Base-by-base conservation (phyloP, 2,888 invertebrate genomes). In the Cheilosia vulpina region DNA sequence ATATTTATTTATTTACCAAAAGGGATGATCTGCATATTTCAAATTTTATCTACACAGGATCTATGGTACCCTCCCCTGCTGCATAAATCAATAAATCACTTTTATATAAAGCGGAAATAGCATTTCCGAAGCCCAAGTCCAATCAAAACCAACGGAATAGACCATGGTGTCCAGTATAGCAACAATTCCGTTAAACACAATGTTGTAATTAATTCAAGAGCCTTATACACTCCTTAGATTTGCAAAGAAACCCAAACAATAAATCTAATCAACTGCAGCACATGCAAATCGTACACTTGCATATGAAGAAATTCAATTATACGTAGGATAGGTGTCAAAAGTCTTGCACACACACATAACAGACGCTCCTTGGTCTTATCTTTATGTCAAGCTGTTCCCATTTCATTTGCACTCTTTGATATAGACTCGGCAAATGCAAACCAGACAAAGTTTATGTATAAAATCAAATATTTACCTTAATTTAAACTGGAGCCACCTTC, bases 381-480 rank as follows among this genome's bases (percentile, higher is more conserved):
- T 65, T 19, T 41, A n/a, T 57, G 43, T 41, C 66, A 60, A 65
- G 53, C 66, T 72, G 71, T 66, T 78, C 60, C 66, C 66, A 50
- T 82, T 77, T 66, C 65, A 50, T 52, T 65, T 50, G 69, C 11
- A 15, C 38, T 62, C 17, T 24, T 66, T 27, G 43, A 17, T 52
- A 80, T 63, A 19, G 21, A 24, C 52, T 50, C 65, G 41, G 4
- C 60, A 77, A 66, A 53, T 66, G 47, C 82, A 31, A 77, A 53
- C 65, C 63, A 79, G 83, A 79, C 83, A 72, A 65, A 79, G 73
- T 79, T 73, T 79, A 69, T 68, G 73, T 63, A 83, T 79, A 63
- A 79, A 83, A 73, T 79, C 79, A 83, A 83, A 83, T 83, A 83
- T 83, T 83, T 83, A 63, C 83, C 57, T 73, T 73, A 47, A 78